Conservation (phyloP, 2,797 vertebrate genomes). For the Aplochiton taeniatus region DNA sequence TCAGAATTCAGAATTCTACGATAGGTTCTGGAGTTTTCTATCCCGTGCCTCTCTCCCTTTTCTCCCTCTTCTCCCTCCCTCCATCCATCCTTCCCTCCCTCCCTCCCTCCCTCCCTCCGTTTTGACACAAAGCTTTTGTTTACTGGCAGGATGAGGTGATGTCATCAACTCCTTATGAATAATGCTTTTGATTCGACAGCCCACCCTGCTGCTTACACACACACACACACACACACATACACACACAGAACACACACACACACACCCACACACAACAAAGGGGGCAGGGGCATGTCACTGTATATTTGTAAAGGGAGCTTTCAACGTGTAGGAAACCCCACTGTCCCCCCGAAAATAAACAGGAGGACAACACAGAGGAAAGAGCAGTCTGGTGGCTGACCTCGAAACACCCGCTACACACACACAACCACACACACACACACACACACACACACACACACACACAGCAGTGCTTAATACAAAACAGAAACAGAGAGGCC, state of each 20-base stretch:
- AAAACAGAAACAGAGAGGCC: constrained; percentile 21
- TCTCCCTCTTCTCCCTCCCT: neutral
- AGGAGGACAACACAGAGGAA: constrained; percentile 11
- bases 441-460: constrained; percentile 2
- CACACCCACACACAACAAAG: too few species aligned
- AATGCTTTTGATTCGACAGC: constrained; percentile 44
- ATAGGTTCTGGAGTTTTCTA: constrained; percentile 27
- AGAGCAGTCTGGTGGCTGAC: neutral
- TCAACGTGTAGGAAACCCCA: neutral
- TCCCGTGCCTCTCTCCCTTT: neutral
- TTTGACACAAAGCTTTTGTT: constrained; percentile 61
- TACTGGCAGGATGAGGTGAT: constrained; percentile 61
- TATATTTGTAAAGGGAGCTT: constrained; percentile 19
- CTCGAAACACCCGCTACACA: constrained; percentile 14
- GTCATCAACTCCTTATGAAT: constrained; percentile 63
- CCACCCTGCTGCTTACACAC: constrained; percentile 46
- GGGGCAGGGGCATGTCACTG: constrained; percentile 12
- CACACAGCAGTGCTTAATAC: neutral
- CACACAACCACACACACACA: constrained; percentile 6
- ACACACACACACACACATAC: constrained; percentile 43
- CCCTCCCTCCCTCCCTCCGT: constrained; percentile 6
- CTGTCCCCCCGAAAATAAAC: constrained; percentile 2
- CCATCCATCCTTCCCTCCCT: constrained; percentile 11
- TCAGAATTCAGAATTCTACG: constrained; percentile 68
- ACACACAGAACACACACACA: too few species aligned